These are phyloP conservation scores for Astropecten irregularis DNA, from an alignment of 53 echinoderm and acorn worm species.

Conservation along the genomic window DNA sequence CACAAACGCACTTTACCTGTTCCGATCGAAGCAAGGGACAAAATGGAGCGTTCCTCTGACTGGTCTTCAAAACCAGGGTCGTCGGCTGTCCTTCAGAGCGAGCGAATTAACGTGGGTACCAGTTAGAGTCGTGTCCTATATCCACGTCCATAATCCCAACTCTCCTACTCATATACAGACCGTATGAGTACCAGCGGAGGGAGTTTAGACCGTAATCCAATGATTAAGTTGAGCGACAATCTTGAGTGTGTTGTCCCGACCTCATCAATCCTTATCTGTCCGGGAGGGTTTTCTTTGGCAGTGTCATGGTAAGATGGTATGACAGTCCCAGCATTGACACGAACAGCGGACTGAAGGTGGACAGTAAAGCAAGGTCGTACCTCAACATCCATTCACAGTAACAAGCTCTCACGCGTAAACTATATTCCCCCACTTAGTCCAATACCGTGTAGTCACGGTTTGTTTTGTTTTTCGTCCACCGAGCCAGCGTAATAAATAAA, in stretches of 20 bases:
- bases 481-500: constrained; percentile 87
- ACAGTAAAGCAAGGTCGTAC: too few relatives aligned
- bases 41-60: too few relatives aligned
- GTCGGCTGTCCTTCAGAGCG: background rate
- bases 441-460: too few relatives aligned
- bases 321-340: constrained; percentile 32
- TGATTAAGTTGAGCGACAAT: too few relatives aligned
- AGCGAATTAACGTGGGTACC: constrained; percentile 1
- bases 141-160: background rate
- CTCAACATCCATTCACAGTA: too few relatives aligned
- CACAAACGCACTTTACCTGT: too few relatives aligned
- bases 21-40: too few relatives aligned
- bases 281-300: constrained; percentile 42
- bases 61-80: constrained; percentile 32
- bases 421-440: constrained; percentile 8
- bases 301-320: constrained; percentile 30
- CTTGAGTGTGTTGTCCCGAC: too few relatives aligned
- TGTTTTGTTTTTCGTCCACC: constrained; percentile 51
- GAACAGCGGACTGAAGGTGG: constrained; percentile 35
- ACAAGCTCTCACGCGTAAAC: too few relatives aligned
- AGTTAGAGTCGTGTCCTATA: background rate
- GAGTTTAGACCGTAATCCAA: too few relatives aligned
- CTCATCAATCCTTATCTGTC: constrained; percentile 1
- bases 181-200: too few relatives aligned
- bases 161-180: too few relatives aligned